Evolutionary conservation across 1,140 invertebrate species (phyloP).

Genomic region (Orchesella cincta): DNA sequence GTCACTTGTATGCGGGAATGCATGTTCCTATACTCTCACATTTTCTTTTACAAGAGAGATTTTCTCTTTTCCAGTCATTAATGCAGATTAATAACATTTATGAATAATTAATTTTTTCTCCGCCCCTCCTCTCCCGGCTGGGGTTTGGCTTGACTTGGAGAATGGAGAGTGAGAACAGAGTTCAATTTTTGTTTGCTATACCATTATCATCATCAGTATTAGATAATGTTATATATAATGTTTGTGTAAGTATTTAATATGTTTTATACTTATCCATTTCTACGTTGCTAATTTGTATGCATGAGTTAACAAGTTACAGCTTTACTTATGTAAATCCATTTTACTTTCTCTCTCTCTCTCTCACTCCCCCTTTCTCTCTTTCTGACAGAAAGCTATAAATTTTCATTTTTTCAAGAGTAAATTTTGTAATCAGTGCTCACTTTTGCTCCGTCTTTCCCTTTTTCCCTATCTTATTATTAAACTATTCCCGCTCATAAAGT

Average conservation of each 20-base stretch:
- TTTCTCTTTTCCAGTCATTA: neutral
- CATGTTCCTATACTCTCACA: too few relatives aligned
- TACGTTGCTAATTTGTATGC: neutral
- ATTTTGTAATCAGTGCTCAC: conserved; percentile 3
- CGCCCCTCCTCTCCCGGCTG: too few relatives aligned
- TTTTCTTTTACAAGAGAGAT: too few relatives aligned
- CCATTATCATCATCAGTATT: neutral
- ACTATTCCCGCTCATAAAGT: too few relatives aligned
- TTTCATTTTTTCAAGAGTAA: neutral
- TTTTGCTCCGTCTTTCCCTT: too few relatives aligned
- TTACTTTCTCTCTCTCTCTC: neutral
- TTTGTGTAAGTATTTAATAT: neutral
- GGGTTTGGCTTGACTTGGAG: too few relatives aligned
- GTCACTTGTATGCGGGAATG: too few relatives aligned
- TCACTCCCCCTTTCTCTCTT: too few relatives aligned
- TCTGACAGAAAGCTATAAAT: neutral
- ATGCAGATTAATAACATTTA: conserved; percentile 22
- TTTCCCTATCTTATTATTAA: too few relatives aligned
- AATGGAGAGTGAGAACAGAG: neutral
- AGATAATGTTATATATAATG: neutral
- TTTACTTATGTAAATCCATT: neutral
- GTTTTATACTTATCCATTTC: neutral
- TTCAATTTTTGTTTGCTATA: neutral
- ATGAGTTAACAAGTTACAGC: conserved; percentile 5
- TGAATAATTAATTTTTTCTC: conserved; percentile 4